Evolutionary conservation across 1,140 invertebrate genomes (phyloP), one percentile per base, ranked within the genome.

Genomic region (Anadara kagoshimensis): DNA sequence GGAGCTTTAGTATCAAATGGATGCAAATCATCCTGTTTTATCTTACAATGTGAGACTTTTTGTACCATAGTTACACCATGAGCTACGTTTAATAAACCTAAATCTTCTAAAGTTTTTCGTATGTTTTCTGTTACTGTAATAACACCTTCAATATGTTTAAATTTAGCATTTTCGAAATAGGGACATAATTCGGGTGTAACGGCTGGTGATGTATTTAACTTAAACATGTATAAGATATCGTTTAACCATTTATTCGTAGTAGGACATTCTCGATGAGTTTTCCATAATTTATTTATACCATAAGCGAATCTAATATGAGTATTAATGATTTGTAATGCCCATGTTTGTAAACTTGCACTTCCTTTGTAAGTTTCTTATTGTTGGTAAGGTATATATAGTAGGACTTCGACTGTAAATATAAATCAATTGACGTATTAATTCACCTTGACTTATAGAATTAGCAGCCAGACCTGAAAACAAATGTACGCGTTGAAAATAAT

Each of bases 111-210:
- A 22, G 24, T 18, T 18, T 26, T 22, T 18, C 22, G 24, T 11
- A 57, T 57, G 20, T 57, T 57, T 8, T 57, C 54, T 26, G 54
- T 57, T 8, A 57, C 54, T 18, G 54, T 57, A 7, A 57, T 11
- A 10, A 57, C 54, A 7, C 54, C 54, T 8, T 5, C 54, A 57
- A 57, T 57, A 5, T 22, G 5, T 18, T 26, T 57, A 26, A 57
- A 57, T 8, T 7, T 22, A 8, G 54, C 54, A 26, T 57, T 57
- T 57, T 57, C 54, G 29, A 57, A 57, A 18, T 57, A 57, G 22
- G 54, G 54, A 8, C 24, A 57, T 26, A 57, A 18, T 57, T 57
- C 54, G 54, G 54, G 54, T n/a, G 51, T 11, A 7, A 53, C 18
- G 7, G 51, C 7, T 8, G 18, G 8, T 20, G 51, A 53, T 7